Conservation (phyloP, 1,140 invertebrate genomes). For the Thereuonema tuberculata region DNA sequence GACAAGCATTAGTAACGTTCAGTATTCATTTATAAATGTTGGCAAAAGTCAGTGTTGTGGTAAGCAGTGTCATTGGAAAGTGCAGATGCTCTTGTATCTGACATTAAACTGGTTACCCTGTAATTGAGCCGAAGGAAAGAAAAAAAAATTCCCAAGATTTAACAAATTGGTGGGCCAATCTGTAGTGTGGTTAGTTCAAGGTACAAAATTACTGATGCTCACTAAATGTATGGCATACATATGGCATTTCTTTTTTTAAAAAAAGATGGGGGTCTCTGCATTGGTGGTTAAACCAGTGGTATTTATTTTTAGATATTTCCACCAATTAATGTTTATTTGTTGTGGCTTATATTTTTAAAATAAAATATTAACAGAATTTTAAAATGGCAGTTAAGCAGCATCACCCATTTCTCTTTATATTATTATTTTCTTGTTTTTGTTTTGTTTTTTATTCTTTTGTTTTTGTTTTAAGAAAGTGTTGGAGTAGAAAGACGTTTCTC, state of each 20-base stretch:
- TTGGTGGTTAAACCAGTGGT: background rate
- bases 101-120: too few species aligned
- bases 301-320: background rate
- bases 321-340: too few species aligned
- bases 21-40: background rate
- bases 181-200: slow-evolving; percentile 9
- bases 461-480: background rate
- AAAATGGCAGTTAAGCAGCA: too few species aligned
- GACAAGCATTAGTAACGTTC: background rate
- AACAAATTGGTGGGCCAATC: slow-evolving; percentile 9
- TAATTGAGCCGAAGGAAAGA: too few species aligned
- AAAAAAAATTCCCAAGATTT: too few species aligned
- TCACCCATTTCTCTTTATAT: too few species aligned
- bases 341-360: too few species aligned
- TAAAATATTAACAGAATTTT: too few species aligned
- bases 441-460: background rate
- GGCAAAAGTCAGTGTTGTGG: background rate
- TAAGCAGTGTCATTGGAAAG: background rate
- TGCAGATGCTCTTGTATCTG: background rate
- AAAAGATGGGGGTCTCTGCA: slow-evolving; percentile 6
- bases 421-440: background rate
- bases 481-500: background rate
- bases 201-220: too few species aligned
- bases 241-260: too few species aligned
- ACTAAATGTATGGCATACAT: too few species aligned